A percentile compares a stretch with the other conserved stretches of the same genome.
Conservation (phyloP, 2,888 invertebrate genomes). For the Trissonchulus sp. region DNA sequence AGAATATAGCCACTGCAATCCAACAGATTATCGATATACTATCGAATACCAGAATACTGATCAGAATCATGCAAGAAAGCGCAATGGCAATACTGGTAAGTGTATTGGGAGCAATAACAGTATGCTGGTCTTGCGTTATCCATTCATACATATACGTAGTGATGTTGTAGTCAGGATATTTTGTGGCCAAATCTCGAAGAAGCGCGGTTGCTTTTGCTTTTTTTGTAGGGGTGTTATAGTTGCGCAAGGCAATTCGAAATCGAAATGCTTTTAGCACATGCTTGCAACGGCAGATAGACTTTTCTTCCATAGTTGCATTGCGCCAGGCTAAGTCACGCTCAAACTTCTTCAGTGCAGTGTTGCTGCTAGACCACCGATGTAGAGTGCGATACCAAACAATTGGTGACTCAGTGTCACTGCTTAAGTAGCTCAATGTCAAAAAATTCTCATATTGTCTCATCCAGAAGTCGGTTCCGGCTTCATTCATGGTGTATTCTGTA, state of each 20-base stretch:
- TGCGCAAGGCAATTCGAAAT: constrained; percentile 48
- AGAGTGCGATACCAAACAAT: not conserved
- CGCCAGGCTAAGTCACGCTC: not conserved
- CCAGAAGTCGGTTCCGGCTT: constrained; percentile 19
- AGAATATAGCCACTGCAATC: not conserved
- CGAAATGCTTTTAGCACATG: constrained; percentile 33
- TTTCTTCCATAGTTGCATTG: not conserved
- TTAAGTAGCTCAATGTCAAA: not conserved
- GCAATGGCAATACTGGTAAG: not conserved
- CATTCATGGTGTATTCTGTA: constrained; percentile 8
- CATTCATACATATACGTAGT: constrained; percentile 51
- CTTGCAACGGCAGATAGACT: not conserved
- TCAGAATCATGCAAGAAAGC: not conserved
- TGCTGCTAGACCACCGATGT: not conserved
- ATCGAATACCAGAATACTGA: not conserved
- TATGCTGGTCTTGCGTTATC: constrained; percentile 52
- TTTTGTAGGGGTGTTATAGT: constrained; percentile 44
- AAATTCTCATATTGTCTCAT: constrained; percentile 12
- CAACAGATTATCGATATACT: not conserved
- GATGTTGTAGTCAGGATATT: constrained; percentile 45
- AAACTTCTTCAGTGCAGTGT: not conserved
- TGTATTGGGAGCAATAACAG: constrained; percentile 49
- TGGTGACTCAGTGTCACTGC: not conserved
- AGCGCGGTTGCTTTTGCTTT: constrained; percentile 45
- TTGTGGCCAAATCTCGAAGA: constrained; percentile 41